Base-by-base conservation (phyloP, 2,797 vertebrate species). In the Pelobates cultripes region DNA sequence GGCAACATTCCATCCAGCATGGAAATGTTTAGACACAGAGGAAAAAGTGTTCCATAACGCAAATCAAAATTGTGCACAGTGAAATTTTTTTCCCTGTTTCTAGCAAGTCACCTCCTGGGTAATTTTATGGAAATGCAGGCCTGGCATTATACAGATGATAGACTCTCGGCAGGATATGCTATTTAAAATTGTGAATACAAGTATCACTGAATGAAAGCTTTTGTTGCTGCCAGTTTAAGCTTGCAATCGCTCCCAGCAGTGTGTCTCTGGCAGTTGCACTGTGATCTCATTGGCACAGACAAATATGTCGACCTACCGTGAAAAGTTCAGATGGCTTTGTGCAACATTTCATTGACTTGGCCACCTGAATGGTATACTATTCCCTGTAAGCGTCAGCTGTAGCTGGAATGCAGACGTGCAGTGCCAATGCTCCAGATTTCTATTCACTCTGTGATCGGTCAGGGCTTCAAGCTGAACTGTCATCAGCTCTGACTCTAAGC, bases 171-270 rank as follows among this genome's bases (percentile, higher is more conserved):
- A 63, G 76, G 81, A 43, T 47, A 47, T 40, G n/a, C 81, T 44
- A 73, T 78, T 82, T 73, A 73, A 63, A 55, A 70, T 67, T 28
- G 63, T 74, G 70, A 82, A 68, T 73, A 45, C 75, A 43, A 68
- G 75, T 67, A 78, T 82, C 47, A 10, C 15, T 77, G 81, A 82
- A 82, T 82, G 75, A 67, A 41, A 61, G 63, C 64, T 70, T 73
- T 78, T 69, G 70, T 74, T 17, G 1, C 17, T 66, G 64, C 76
- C 63, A n/a, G 71, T 63, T 15, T 51, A 60, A 78, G 70, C 70
- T 43, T 43, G 71, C 70, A 83, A 83, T 83, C 63, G 73, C 43
- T 73, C 81, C 63, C 81, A 53, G 81, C 70, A 78, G 76, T 70
- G 15, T 15, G 43, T 74, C 63, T 14, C 70, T 73, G 61, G 80